Conservation (phyloP, 2,113 vertebrate genomes). For the Ctenomys sociabilis region DNA sequence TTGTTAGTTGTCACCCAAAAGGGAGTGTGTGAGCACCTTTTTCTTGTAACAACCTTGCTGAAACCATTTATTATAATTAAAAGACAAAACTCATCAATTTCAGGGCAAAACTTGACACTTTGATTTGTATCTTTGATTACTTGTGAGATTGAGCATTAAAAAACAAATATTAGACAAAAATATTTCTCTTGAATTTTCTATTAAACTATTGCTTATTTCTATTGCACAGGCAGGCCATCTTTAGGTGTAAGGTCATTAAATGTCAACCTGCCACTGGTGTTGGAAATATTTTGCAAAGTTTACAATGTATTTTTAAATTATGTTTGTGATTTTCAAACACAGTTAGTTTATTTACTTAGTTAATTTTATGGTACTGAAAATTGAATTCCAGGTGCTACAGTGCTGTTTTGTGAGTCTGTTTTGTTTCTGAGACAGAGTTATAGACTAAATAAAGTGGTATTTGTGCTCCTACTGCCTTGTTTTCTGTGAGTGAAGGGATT, state of each 20-base stretch:
- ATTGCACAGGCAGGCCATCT: not conserved
- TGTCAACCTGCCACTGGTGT: not conserved
- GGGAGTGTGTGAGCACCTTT: not conserved
- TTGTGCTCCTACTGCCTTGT: not conserved
- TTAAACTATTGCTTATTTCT: not conserved
- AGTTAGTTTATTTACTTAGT: not conserved
- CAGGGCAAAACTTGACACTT: not conserved
- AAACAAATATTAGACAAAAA: not conserved
- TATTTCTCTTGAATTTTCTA: constrained; percentile 12
- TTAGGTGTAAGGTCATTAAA: not conserved
- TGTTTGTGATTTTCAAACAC: not conserved
- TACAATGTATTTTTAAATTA: not conserved
- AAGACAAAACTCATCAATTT: not conserved
- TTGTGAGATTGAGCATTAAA: constrained; percentile 1
- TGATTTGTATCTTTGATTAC: constrained; percentile 5
- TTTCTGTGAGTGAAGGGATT: not conserved
- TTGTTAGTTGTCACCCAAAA: not conserved
- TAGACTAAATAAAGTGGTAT: not conserved
- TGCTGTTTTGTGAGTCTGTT: not conserved
- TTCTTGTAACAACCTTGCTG: constrained; percentile 1
- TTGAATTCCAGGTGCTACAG: not conserved
- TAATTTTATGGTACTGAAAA: not conserved
- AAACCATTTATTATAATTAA: not conserved
- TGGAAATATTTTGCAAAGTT: not conserved
- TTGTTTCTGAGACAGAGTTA: not conserved